Percentiles rank a stretch among this genome's conserved stretches.
Conservation (phyloP, 2,888 invertebrate genomes). For the Stenurella melanura region DNA sequence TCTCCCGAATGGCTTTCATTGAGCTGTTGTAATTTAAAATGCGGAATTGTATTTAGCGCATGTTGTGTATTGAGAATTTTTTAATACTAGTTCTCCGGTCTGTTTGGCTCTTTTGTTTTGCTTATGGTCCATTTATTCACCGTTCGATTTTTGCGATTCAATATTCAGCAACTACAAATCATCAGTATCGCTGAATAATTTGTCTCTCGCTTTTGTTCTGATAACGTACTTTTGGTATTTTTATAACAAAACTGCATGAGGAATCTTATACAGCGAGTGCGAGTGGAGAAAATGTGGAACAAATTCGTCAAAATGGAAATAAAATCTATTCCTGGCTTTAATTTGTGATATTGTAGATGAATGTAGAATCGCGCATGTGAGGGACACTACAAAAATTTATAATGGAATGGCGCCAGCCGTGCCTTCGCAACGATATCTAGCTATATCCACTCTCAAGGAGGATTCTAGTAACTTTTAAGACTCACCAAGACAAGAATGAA, state of each 20-base stretch:
- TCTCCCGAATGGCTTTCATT: constrained; percentile 32
- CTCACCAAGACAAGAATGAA: too few relatives aligned
- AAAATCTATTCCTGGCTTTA: too few relatives aligned
- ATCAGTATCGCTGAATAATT: neutral
- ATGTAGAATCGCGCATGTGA: too few relatives aligned
- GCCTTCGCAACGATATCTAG: too few relatives aligned
- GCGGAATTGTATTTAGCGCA: constrained; percentile 24
- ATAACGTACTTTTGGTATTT: neutral
- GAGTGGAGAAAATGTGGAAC: too few relatives aligned
- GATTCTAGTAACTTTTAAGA: too few relatives aligned
- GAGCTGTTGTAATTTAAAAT: constrained; percentile 27
- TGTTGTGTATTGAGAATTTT: constrained; percentile 29
- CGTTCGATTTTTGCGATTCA: constrained; percentile 17
- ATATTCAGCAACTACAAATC: constrained; percentile 5
- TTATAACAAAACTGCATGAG: neutral
- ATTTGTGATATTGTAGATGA: too few relatives aligned
- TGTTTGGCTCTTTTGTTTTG: constrained; percentile 5
- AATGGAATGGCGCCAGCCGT: too few relatives aligned
- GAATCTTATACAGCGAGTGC: too few relatives aligned
- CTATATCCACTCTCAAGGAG: too few relatives aligned
- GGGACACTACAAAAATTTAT: too few relatives aligned
- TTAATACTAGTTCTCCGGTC: neutral
- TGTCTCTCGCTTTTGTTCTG: neutral
- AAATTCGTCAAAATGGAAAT: too few relatives aligned
- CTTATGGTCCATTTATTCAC: constrained; percentile 1